Evolutionary conservation across 2,888 invertebrate genomes (phyloP).

Genomic region (Synanthedon myopaeformis): DNA sequence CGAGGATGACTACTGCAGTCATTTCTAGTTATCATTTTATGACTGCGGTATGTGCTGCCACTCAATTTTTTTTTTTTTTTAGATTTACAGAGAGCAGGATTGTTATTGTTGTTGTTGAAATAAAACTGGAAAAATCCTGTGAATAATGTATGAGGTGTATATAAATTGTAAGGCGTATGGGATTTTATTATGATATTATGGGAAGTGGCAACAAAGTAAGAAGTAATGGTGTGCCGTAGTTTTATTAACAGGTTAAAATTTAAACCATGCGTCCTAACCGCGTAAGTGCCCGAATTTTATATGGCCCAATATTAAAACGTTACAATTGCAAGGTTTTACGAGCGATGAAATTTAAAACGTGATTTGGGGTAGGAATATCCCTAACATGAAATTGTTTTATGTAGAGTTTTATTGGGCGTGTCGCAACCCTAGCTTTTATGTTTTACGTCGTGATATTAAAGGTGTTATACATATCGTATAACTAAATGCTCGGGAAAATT

Average conservation of each 20-base stretch:
- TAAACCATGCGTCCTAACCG: conserved; percentile 13
- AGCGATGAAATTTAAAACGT: conserved; percentile 37
- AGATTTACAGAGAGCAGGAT: too few species aligned
- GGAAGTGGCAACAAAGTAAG: not conserved
- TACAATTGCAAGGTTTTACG: conserved; percentile 35
- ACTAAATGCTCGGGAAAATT: conserved; percentile 6
- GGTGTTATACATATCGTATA: not conserved
- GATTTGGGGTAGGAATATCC: conserved; percentile 19
- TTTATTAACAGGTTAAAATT: conserved; percentile 11
- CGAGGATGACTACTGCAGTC: too few species aligned
- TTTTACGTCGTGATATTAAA: conserved; percentile 2
- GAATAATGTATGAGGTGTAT: not conserved
- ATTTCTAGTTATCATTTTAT: too few species aligned
- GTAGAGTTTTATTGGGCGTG: conserved; percentile 31
- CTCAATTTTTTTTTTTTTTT: too few species aligned
- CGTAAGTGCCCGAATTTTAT: conserved; percentile 24
- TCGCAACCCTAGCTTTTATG: conserved; percentile 28
- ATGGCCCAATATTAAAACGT: conserved; percentile 27
- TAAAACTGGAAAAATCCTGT: too few species aligned
- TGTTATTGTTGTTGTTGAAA: too few species aligned
- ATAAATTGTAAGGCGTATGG: not conserved
- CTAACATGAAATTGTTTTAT: conserved; percentile 31
- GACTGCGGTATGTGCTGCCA: too few species aligned
- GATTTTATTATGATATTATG: not conserved
- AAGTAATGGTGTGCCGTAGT: conserved; percentile 1